Percentiles rank a stretch among this genome's conserved stretches.
phyloP scores from a whole-genome alignment of 1,140 invertebrate species.

The Limonius californicus region DNA sequence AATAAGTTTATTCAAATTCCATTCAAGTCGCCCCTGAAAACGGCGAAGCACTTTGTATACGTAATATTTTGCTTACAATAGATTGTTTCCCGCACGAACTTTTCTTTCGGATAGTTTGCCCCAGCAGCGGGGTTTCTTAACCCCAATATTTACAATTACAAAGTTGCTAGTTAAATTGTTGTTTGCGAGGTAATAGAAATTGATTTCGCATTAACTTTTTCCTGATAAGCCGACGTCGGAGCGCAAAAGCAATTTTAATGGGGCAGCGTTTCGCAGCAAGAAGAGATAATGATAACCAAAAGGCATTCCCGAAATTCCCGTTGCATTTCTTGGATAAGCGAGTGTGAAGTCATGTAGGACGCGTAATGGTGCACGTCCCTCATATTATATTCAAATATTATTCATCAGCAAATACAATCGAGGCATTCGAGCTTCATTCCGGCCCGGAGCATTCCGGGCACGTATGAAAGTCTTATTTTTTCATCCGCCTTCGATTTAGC shows the following conservation, averaged over 20 bases:
- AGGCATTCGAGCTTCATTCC: slow-evolving; percentile 15
- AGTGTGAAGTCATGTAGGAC: slow-evolving; percentile 14
- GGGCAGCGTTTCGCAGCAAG: too few species aligned
- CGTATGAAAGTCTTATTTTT: slow-evolving; percentile 43
- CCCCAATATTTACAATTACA: too few species aligned
- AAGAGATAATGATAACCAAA: neutral
- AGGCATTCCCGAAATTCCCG: neutral
- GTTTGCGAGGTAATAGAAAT: neutral
- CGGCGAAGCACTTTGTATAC: too few species aligned
- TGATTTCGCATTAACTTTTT: neutral
- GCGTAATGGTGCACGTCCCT: slow-evolving; percentile 15
- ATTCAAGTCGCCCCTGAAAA: too few species aligned
- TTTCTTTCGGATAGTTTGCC: too few species aligned
- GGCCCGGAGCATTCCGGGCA: slow-evolving; percentile 29
- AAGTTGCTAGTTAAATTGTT: too few species aligned
- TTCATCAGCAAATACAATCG: slow-evolving; percentile 36
- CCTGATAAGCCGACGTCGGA: neutral
- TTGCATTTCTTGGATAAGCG: slow-evolving; percentile 8
- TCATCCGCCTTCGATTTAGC: slow-evolving; percentile 44
- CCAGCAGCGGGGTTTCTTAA: too few species aligned
- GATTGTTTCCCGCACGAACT: too few species aligned
- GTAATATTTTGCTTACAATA: too few species aligned
- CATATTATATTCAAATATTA: slow-evolving; percentile 39
- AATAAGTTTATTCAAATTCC: too few species aligned
- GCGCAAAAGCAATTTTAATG: too few species aligned